phyloP scores from a whole-genome alignment of 2,797 vertebrate genomes.

The Darevskia nairensis region DNA sequence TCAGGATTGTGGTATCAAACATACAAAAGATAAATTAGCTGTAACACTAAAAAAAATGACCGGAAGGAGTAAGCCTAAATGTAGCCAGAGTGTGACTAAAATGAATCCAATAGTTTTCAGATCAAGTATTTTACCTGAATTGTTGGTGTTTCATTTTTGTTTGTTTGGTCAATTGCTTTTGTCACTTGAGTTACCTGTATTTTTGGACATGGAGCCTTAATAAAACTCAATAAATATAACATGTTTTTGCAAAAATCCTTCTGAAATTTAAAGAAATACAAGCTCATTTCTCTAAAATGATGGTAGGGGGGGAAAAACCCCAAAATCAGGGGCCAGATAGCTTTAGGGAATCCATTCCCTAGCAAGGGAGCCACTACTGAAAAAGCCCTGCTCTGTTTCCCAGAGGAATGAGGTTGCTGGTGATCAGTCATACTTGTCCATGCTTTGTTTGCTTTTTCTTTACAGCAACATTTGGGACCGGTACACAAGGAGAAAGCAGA shows the following conservation, averaged over 20 bases:
- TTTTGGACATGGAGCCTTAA: neutral
- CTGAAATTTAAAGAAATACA: neutral
- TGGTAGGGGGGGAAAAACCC: neutral
- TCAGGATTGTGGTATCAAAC: neutral
- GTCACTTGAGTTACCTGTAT: neutral
- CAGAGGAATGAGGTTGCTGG: neutral
- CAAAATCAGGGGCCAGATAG: neutral
- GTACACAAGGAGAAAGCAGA: constrained; percentile 90
- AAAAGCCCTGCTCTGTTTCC: neutral
- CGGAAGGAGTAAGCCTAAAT: neutral
- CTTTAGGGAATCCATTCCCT: neutral
- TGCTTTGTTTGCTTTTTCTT: neutral
- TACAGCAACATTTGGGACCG: constrained; percentile 86
- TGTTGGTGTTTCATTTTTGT: neutral
- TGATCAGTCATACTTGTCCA: neutral
- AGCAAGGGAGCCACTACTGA: neutral
- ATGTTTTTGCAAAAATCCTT: neutral
- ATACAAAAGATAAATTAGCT: neutral
- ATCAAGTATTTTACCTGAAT: neutral
- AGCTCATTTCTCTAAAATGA: neutral
- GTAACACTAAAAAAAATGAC: too few relatives aligned
- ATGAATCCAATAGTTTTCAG: neutral
- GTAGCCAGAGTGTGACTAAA: neutral
- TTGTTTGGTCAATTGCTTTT: neutral
- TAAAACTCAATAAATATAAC: neutral